These are phyloP conservation scores for Diaprepes abbreviatus DNA, from an alignment of 2,888 invertebrate species.

Conservation along the genomic window DNA sequence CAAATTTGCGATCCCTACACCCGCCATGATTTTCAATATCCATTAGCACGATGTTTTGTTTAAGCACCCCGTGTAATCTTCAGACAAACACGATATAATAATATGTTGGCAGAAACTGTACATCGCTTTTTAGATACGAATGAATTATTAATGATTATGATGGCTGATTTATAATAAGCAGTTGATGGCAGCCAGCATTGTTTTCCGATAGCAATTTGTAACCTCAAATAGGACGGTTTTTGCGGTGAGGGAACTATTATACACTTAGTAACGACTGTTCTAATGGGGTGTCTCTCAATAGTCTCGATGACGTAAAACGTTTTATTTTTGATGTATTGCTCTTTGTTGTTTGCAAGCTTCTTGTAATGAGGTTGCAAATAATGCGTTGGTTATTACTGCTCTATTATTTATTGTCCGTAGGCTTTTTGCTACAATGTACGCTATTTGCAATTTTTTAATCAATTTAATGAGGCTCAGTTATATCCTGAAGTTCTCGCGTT, in stretches of 20 bases:
- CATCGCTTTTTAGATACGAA: constrained; percentile 10
- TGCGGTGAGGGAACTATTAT: constrained; percentile 6
- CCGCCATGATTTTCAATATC: background rate
- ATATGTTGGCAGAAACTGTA: constrained; percentile 4
- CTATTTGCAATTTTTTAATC: too few species aligned
- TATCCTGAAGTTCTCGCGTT: too few species aligned
- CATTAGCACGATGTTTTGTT: background rate
- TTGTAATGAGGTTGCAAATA: too few species aligned
- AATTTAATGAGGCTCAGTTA: too few species aligned
- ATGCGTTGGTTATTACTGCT: too few species aligned
- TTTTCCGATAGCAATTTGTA: constrained; percentile 15
- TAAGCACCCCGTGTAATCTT: background rate
- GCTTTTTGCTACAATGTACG: too few species aligned
- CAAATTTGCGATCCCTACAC: too few species aligned
- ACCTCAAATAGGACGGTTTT: constrained; percentile 4
- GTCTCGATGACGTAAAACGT: constrained; percentile 6
- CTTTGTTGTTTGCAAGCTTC: background rate
- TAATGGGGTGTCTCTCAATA: constrained; percentile 4
- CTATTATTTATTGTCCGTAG: too few species aligned
- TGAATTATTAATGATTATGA: constrained; percentile 12
- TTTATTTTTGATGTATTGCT: background rate
- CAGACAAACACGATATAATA: constrained; percentile 3
- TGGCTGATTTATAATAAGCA: constrained; percentile 12
- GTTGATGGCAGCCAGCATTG: background rate
- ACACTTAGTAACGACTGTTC: constrained; percentile 10